Conservation (phyloP, 2,113 vertebrate genomes). For the Chelonoidis abingdonii region DNA sequence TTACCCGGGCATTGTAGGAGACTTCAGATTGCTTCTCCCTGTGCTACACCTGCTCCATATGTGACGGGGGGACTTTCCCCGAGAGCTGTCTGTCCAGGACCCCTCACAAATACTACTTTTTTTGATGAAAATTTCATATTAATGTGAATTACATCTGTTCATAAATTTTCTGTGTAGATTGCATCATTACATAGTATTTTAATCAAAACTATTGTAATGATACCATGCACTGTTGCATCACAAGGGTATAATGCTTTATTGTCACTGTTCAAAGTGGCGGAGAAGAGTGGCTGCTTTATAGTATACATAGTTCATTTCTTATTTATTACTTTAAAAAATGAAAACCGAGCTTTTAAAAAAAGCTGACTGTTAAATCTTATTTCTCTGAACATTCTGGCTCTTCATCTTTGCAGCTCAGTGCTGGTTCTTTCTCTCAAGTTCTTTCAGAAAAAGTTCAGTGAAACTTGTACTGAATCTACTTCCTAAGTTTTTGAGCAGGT, state of each 20-base stretch:
- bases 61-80: not conserved
- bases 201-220: not conserved
- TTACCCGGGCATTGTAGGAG: not conserved
- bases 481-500: slow-evolving; percentile 59
- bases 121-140: not conserved
- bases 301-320: too few relatives aligned
- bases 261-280: not conserved
- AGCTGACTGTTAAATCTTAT: not conserved
- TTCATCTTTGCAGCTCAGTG: not conserved
- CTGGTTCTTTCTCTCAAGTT: slow-evolving; percentile 30
- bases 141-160: not conserved
- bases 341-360: not conserved
- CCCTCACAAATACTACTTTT: not conserved
- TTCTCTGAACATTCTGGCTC: not conserved
- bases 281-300: not conserved
- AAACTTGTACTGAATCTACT: slow-evolving; percentile 38
- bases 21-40: fast-evolving
- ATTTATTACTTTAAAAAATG: not conserved
- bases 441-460: slow-evolving; percentile 28
- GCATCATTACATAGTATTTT: too few relatives aligned
- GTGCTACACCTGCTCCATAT: not conserved
- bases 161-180: not conserved
- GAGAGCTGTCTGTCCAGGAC: not conserved
- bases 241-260: not conserved
- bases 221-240: not conserved